Conservation (phyloP, 1,140 invertebrate genomes). For the Anthonomus grandis region DNA sequence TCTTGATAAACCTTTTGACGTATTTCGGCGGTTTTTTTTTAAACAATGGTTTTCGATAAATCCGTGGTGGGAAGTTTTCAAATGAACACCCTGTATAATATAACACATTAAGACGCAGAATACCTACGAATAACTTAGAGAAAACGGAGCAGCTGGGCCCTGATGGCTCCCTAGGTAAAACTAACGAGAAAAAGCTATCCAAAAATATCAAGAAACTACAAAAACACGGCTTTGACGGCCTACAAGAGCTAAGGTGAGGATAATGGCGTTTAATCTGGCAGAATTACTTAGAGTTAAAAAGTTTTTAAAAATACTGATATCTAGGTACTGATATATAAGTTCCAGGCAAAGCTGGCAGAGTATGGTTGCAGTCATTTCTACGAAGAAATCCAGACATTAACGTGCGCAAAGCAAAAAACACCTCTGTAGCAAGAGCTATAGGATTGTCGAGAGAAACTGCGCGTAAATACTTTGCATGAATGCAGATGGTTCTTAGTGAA, state of each 20-base stretch:
- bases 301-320: neutral
- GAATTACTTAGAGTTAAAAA: neutral
- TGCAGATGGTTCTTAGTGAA: constrained; percentile 21
- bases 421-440: constrained; percentile 30
- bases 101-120: no score
- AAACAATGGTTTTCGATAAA: no score
- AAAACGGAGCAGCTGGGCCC: neutral
- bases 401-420: constrained; percentile 36
- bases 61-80: no score
- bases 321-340: neutral
- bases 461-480: constrained; percentile 23
- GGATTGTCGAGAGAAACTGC: constrained; percentile 35
- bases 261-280: neutral
- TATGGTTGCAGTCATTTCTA: constrained; percentile 11
- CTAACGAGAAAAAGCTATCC: neutral
- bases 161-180: neutral
- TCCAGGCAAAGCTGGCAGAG: neutral
- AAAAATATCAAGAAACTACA: neutral
- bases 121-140: neutral
- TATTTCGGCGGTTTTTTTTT: no score
- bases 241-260: neutral
- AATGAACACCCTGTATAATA: no score
- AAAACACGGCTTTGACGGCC: neutral
- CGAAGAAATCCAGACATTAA: neutral
- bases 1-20: no score